phyloP scores from a whole-genome alignment of 2,113 vertebrate species.

The Pluvianellus socialis region DNA sequence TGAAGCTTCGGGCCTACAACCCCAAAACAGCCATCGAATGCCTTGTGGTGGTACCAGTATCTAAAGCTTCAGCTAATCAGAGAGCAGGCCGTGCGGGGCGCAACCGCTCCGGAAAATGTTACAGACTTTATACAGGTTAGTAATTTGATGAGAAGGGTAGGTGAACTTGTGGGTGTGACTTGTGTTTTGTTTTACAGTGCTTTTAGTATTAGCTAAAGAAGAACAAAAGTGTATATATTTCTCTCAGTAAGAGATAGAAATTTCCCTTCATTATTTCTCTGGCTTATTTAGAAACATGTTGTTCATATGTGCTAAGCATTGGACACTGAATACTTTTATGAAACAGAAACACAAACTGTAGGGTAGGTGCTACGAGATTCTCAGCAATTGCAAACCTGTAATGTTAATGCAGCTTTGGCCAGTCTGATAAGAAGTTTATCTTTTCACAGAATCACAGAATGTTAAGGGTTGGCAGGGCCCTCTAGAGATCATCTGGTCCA shows the following conservation, averaged over 20 bases:
- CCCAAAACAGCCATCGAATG: slow-evolving; percentile 92
- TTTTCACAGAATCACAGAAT: not conserved
- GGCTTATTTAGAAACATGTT: not conserved
- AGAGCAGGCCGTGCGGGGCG: slow-evolving; percentile 91
- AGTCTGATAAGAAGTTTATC: not conserved
- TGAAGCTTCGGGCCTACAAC: slow-evolving; percentile 95
- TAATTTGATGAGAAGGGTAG: not conserved
- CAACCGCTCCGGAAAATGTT: slow-evolving; percentile 92
- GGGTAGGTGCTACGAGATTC: not conserved
- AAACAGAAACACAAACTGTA: not conserved
- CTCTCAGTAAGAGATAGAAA: not conserved
- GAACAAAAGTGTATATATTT: not conserved
- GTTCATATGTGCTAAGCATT: not conserved
- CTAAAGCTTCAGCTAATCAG: slow-evolving; percentile 94
- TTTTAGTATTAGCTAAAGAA: not conserved
- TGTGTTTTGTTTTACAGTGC: not conserved
- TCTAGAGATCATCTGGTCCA: too few species aligned
- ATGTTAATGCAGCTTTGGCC: not conserved
- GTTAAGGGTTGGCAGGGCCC: too few species aligned
- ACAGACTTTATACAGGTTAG: slow-evolving; percentile 92
- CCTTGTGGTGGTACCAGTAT: slow-evolving; percentile 92
- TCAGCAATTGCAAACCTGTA: not conserved
- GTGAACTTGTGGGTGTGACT: not conserved
- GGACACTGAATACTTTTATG: not conserved
- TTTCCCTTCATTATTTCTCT: not conserved